Evolutionary conservation across 2,113 vertebrate species (phyloP), one percentile per base, ranked within the genome.

Genomic region (Pedetes capensis): DNA sequence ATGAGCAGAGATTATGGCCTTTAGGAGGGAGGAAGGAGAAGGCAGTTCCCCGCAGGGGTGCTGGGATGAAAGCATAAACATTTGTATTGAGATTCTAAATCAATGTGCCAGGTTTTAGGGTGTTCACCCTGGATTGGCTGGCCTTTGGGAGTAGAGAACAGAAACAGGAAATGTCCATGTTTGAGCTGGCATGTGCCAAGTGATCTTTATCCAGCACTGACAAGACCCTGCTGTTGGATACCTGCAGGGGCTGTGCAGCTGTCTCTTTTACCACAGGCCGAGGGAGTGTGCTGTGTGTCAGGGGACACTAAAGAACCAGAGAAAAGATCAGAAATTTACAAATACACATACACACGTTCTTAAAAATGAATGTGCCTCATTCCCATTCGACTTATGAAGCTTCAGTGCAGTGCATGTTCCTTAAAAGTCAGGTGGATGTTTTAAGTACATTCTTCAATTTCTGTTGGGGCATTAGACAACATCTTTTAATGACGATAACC

Each of bases 31-130:
- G n/a, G n/a, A n/a, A n/a, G n/a, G n/a, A n/a, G n/a, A n/a, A n/a
- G n/a, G n/a, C n/a, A n/a, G n/a, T 97, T 97, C 98, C 97, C 97
- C 97, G 97, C 96, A 89, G 92, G 95, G 94, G 83, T 1, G 11
- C 72, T 92, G 92, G 92, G 95, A 90, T 0, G 22, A 89, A 95
- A 93, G 95, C 91, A 97, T 95, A 86, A 95, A 94, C 89, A 78
- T 0, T 53, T 96, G 91, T 96, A 92, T 55, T 97, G 95, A 96
- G 90, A 96, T 81, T 53, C 90, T 82, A 22, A 96, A 68, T 81
- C 96, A 68, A 89, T 82, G 96, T 93, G 96, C 95, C 97, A 98
- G 97, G 87, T 94, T 74, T 32, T 95, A 88, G 97, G 96, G 95
- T 86, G 94, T 95, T 96, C 23, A 44, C 85, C 74, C 88, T 74